phyloP scores from a whole-genome alignment of 2,888 invertebrate species.

The Scelioninae gen. 2 region DNA sequence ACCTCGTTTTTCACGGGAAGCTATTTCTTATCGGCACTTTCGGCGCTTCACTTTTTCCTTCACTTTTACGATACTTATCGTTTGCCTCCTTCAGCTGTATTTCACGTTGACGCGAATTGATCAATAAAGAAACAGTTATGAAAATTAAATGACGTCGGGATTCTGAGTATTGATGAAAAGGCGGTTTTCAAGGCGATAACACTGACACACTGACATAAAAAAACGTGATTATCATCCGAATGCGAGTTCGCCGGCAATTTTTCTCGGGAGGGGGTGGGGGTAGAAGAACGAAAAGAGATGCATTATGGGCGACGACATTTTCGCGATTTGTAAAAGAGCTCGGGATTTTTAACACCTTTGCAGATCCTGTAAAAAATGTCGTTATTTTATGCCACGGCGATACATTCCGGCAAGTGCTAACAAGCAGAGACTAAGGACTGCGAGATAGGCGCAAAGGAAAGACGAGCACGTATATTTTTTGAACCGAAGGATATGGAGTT shows the following conservation, averaged over 20 bases:
- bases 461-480: slow-evolving; percentile 45
- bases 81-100: slow-evolving; percentile 36
- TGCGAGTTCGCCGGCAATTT: too few species aligned
- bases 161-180: slow-evolving; percentile 19
- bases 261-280: too few species aligned
- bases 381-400: slow-evolving; percentile 26
- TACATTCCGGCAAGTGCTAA: slow-evolving; percentile 27
- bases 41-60: slow-evolving; percentile 47
- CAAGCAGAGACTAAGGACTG: slow-evolving; percentile 33
- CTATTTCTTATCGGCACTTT: slow-evolving; percentile 52
- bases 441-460: slow-evolving; percentile 24
- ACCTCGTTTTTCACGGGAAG: slow-evolving; percentile 53
- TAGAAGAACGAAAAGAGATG: too few species aligned
- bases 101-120: slow-evolving; percentile 46
- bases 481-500: slow-evolving; percentile 31
- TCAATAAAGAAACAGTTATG: slow-evolving; percentile 51
- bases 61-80: slow-evolving; percentile 48
- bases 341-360: too few species aligned
- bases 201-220: slow-evolving; percentile 21
- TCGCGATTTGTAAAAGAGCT: too few species aligned
- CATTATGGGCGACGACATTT: too few species aligned
- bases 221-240: background rate
- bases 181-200: slow-evolving; percentile 24
- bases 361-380: too few species aligned
- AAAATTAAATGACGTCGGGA: slow-evolving; percentile 38